These are phyloP conservation scores for Sinotaia quadrata DNA, from an alignment of 2,888 invertebrate species.

Conservation along the genomic window DNA sequence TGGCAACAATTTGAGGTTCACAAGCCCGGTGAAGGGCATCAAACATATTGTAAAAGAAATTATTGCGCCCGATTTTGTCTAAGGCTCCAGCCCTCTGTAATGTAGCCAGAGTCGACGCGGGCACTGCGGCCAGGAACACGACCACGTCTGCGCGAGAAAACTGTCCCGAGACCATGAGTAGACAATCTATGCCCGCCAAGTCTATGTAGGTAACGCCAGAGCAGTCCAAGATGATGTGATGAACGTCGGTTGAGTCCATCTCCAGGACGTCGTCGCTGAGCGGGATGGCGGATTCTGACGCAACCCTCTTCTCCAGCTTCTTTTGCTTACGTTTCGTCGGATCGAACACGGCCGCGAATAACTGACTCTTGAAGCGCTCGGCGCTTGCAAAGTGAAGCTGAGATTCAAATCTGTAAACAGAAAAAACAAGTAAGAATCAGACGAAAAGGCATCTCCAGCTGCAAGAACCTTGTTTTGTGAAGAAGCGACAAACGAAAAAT, in stretches of 20 bases:
- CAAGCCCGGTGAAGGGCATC: constrained; percentile 41
- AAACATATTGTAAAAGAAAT: constrained; percentile 47
- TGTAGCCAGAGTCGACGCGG: constrained; percentile 41
- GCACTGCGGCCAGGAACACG: constrained; percentile 52
- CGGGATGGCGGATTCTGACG: background rate
- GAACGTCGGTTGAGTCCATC: constrained; percentile 7
- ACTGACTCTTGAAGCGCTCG: constrained; percentile 36
- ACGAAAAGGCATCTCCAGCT: too few species aligned
- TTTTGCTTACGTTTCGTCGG: background rate
- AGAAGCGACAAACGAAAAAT: too few species aligned
- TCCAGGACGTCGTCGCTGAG: background rate
- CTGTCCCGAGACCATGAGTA: constrained; percentile 49
- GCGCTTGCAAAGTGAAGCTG: constrained; percentile 35
- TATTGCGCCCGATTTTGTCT: constrained; percentile 38
- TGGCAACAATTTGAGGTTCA: background rate
- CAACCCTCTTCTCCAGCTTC: background rate
- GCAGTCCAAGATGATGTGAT: constrained; percentile 59
- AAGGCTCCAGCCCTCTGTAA: constrained; percentile 50
- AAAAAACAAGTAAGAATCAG: too few species aligned
- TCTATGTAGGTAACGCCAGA: constrained; percentile 62
- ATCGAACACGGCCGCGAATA: constrained; percentile 19
- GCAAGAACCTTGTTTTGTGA: too few species aligned
- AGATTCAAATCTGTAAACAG: constrained; percentile 25
- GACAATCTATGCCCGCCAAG: constrained; percentile 54
- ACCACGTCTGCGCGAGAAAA: constrained; percentile 42